phyloP scores from a whole-genome alignment of 2,797 vertebrate species.

The Menidia menidia region DNA sequence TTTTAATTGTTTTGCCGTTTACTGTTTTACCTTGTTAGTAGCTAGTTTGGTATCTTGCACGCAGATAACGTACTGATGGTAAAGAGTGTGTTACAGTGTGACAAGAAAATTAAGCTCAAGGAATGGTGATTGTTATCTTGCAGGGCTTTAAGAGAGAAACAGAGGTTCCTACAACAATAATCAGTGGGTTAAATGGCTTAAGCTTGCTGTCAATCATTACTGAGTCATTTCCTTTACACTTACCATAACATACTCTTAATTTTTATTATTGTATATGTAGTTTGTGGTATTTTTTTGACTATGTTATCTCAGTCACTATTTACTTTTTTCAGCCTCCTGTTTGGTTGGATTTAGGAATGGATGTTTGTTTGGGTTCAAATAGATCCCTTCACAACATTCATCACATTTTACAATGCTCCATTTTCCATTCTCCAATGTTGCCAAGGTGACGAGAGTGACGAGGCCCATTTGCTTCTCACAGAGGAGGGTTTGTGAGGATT shows the following conservation, averaged over 20 bases:
- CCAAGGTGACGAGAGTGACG: conserved; percentile 22
- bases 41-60: not conserved
- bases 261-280: not conserved
- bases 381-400: conserved; percentile 20
- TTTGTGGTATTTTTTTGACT: not conserved
- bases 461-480: conserved; percentile 29
- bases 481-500: conserved; percentile 12
- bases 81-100: too few species aligned
- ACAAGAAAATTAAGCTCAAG: not conserved
- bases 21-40: not conserved
- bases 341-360: conserved; percentile 13
- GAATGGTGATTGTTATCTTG: not conserved
- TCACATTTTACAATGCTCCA: conserved; percentile 27
- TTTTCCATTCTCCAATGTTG: conserved; percentile 32
- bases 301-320: not conserved
- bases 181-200: not conserved
- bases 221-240: not conserved
- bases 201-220: not conserved
- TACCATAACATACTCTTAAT: not conserved
- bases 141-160: not conserved
- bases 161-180: not conserved
- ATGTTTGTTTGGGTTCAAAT: conserved; percentile 19
- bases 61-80: not conserved
- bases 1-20: too few species aligned
- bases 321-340: conserved; percentile 3